These are phyloP conservation scores for Pygoscelis adeliae DNA, from an alignment of 2,113 vertebrate genomes.

Conservation along the genomic window DNA sequence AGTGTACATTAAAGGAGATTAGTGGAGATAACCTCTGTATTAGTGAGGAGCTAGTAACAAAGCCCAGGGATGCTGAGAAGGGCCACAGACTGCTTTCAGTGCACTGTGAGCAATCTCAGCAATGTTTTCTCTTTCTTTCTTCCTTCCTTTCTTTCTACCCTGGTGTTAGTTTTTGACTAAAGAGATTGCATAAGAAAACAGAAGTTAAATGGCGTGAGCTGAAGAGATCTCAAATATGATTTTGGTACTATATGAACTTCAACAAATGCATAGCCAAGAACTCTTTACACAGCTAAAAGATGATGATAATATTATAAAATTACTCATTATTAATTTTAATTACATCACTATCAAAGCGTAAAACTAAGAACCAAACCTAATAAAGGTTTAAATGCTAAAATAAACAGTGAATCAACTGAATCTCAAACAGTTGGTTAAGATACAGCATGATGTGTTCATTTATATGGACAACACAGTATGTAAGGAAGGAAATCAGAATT, in stretches of 20 bases:
- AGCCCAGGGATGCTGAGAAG: not conserved
- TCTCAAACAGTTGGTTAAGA: not conserved
- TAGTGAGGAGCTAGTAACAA: not conserved
- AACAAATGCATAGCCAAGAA: not conserved
- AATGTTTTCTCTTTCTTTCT: not conserved
- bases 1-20: not conserved
- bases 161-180: not conserved
- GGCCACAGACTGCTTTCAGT: not conserved
- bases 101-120: not conserved
- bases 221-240: not conserved
- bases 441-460: not conserved
- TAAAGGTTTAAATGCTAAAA: not conserved
- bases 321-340: not conserved
- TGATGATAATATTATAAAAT: not conserved
- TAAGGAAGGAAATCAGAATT: not conserved
- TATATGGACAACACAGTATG: not conserved
- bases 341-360: not conserved
- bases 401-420: not conserved
- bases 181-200: not conserved
- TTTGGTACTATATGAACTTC: not conserved
- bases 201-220: not conserved
- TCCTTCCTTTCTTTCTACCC: not conserved
- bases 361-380: not conserved
- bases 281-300: not conserved
- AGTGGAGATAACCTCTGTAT: constrained; percentile 42